Evolutionary conservation across 92 coral and sea anemone genomes (phyloP).

Genomic region (Phenganax stokvisi): DNA sequence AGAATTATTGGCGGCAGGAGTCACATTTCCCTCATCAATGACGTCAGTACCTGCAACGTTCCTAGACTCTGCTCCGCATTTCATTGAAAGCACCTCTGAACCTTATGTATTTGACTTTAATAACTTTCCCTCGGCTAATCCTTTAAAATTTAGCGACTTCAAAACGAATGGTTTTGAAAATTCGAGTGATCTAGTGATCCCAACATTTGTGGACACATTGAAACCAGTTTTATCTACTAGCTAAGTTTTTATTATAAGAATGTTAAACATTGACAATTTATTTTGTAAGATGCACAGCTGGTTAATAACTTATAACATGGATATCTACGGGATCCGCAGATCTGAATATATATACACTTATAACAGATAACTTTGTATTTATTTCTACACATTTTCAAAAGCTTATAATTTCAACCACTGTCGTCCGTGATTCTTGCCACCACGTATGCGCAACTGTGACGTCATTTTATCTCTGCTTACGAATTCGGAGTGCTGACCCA

Average conservation of each 20-base stretch:
- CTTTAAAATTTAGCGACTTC: conserved; percentile 40
- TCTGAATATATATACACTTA: neutral
- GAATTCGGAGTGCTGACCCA: too few species aligned
- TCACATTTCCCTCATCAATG: conserved; percentile 67
- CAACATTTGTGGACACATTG: conserved; percentile 94
- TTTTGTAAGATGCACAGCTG: conserved; percentile 21
- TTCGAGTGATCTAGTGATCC: conserved; percentile 47
- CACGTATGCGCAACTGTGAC: neutral
- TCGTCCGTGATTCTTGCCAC: neutral
- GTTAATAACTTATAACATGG: neutral
- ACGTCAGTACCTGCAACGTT: conserved; percentile 57
- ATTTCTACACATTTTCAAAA: neutral
- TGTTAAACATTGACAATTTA: conserved; percentile 22
- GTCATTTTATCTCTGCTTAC: too few species aligned
- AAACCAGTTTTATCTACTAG: conserved; percentile 72
- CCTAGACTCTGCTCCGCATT: conserved; percentile 70
- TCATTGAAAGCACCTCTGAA: conserved; percentile 86
- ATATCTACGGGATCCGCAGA: neutral
- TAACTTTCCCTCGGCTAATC: conserved; percentile 33
- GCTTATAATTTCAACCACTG: conserved; percentile 11
- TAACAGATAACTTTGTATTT: conserved; percentile 23
- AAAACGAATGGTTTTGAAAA: conserved; percentile 67
- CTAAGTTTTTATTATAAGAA: neutral
- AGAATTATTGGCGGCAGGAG: conserved; percentile 88
- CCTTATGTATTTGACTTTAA: conserved; percentile 44